Base-by-base conservation (phyloP, 2,113 vertebrate genomes). In the Climacteris rufus region DNA sequence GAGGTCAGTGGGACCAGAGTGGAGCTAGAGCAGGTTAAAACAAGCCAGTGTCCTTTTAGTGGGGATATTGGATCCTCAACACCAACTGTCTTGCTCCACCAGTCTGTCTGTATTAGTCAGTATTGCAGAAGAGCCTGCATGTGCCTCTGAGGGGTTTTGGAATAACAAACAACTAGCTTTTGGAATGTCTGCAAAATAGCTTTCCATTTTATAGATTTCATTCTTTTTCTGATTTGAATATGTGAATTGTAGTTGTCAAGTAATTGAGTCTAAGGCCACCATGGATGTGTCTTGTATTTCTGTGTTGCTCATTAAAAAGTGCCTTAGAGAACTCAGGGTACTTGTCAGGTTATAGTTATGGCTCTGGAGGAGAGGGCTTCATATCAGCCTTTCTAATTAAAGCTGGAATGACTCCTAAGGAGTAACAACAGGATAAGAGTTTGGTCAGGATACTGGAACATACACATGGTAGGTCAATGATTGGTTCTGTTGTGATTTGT, bases 11-110 rank as follows among this genome's bases (percentile, higher is more conserved):
- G 61, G n/a, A 64, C 12, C 28, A n/a, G 40, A 28, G 13, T n/a
- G 44, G 47, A 56, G 39, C 42, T 37, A 49, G 37, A 28, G 7
- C 35, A 27, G 47, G 14, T 25, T 59, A 18, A 61, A 71, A 64
- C 10, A 63, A 39, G 54, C 10, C 35, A 39, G 6, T 0, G 2
- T 23, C 9, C 7, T 0, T 21, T 10, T 17, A 6, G 44, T 8
- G 50, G 30, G 18, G 22, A 8, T 79, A 11, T 35, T 79, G 42
- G 17, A 37, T 84, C 45, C 42, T 78, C 50, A 37, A 50, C 69
- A 66, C 20, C n/a, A 27, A 0, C 10, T 56, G 33, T 16, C 24
- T 83, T 2, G 1, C 25, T 63, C 12, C 9, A 30, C 35, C 4
- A 9, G 15, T 82, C 18, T 61, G 45, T 63, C 57, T 88, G 0